Evolutionary conservation across 2,113 vertebrate genomes (phyloP), one percentile per base, ranked within the genome.

Genomic region (Toxotes chatareus): DNA sequence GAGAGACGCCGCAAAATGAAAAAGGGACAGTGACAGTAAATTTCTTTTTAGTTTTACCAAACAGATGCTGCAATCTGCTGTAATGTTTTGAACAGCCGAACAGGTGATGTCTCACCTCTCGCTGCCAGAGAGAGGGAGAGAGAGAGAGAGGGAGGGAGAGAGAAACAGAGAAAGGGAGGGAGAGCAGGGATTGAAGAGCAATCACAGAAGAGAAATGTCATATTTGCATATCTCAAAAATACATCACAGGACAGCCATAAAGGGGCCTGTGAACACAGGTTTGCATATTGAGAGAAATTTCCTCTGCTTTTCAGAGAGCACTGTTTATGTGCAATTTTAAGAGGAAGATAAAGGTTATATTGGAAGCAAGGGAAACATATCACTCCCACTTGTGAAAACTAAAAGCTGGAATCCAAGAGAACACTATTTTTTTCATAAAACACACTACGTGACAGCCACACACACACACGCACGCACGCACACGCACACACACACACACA

Each of bases 211-310:
- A 88, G 82, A 92, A 91, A 93, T 91, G 90, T 92, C 90, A 91
- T 85, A 92, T 93, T 93, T 93, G 92, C 90, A 92, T 91, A 92
- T 91, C 89, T 90, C 83, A 67, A 88, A 92, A 89, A 85, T 85
- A 89, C 82, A 92, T 93, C 90, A 90, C 75, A 90, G 75, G 78
- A 81, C 76, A 53, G 68, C 73, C 81, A 86, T 82, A 74, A 88
- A 90, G 85, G 79, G 73, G 63, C 62, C 81, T 75, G 85, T 64
- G 84, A 85, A 86, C 80, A 86, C 63, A 75, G 82, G 80, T 88
- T 87, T 87, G 90, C 86, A 92, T 91, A 85, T 88, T 87, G 86
- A 90, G 85, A 86, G 86, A 86, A 75, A 85, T 89, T 72, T 83
- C 76, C 36, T 0, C 60, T 60, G 73, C 82, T 81, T 86, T 79